Percentiles rank a stretch among this genome's conserved stretches.
Evolutionary conservation across 64 coral and sea anemone species (phyloP).

Genomic region (Porites lutea): DNA sequence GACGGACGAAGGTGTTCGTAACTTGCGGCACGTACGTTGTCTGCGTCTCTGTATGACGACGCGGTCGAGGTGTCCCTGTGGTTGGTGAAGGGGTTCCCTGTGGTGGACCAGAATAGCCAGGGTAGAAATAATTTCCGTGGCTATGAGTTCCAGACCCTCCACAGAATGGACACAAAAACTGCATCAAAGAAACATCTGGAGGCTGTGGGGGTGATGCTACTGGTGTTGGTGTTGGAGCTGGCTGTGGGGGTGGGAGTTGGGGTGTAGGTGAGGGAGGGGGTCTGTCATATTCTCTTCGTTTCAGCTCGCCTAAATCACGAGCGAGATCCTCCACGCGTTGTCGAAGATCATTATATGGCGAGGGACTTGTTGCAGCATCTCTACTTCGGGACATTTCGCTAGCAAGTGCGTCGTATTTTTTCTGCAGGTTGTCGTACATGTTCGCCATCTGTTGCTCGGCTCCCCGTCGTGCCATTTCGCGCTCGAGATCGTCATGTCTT

Average conservation of each 20-base stretch:
- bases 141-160: slow-evolving; percentile 70
- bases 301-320: slow-evolving; percentile 63
- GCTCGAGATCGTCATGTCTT: slow-evolving; percentile 87
- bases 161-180: slow-evolving; percentile 90
- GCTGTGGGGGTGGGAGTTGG: neutral
- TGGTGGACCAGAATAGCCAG: slow-evolving; percentile 62
- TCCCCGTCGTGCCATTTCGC: slow-evolving; percentile 86
- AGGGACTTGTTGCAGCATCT: slow-evolving; percentile 41
- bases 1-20: slow-evolving; percentile 40
- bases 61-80: slow-evolving; percentile 44
- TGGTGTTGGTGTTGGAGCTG: neutral
- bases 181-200: slow-evolving; percentile 41
- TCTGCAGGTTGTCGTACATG: slow-evolving; percentile 88
- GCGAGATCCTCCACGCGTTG: slow-evolving; percentile 82
- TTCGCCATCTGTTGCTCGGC: slow-evolving; percentile 91
- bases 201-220: neutral
- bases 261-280: neutral
- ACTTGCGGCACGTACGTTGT: slow-evolving; percentile 48
- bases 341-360: slow-evolving; percentile 69
- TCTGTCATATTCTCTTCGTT: slow-evolving; percentile 46
- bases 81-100: slow-evolving; percentile 18
- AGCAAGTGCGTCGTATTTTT: slow-evolving; percentile 90
- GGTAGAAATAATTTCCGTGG: slow-evolving; percentile 91
- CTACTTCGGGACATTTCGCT: slow-evolving; percentile 39
- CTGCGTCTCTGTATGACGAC: slow-evolving; percentile 69